A percentile compares a stretch with the other conserved stretches of the same genome.
Evolutionary conservation across 37 sponge, comb jelly and placozoan genomes (phyloP).

Genomic region (Geodia barretti): DNA sequence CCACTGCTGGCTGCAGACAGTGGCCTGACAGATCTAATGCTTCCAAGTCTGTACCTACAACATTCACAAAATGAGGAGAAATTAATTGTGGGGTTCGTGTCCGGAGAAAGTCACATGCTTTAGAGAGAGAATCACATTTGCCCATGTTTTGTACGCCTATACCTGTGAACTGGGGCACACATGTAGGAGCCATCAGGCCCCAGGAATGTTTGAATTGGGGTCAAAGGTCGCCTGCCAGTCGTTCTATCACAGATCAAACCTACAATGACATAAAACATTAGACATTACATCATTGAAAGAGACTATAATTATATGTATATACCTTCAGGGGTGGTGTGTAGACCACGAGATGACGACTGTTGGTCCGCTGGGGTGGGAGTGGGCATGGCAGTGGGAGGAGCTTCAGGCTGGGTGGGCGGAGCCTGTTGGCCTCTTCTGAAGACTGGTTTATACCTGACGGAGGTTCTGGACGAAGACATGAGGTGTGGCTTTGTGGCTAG

Average conservation of each 20-base stretch:
- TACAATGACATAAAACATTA: background rate
- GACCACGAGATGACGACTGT: background rate
- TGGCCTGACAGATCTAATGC: too few relatives aligned
- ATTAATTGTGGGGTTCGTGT: too few relatives aligned
- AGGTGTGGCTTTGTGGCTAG: background rate
- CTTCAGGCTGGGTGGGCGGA: background rate
- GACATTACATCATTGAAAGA: too few relatives aligned
- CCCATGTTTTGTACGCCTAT: too few relatives aligned
- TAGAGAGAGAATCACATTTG: too few relatives aligned
- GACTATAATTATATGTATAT: too few relatives aligned
- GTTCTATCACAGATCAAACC: conserved; percentile 8
- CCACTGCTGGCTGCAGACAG: too few relatives aligned
- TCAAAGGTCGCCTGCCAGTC: background rate
- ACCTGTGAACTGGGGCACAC: background rate
- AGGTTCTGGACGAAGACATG: background rate
- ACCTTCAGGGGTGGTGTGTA: background rate
- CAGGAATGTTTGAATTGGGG: conserved; percentile 17
- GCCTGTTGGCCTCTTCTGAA: background rate
- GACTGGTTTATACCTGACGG: background rate
- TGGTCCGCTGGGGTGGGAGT: background rate
- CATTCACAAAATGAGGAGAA: too few relatives aligned
- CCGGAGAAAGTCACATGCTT: too few relatives aligned
- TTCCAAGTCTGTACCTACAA: too few relatives aligned
- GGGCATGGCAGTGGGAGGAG: conserved; percentile 16
- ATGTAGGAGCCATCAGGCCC: background rate